Evolutionary conservation across 2,888 invertebrate species (phyloP).

Genomic region (Melipona beecheii): DNA sequence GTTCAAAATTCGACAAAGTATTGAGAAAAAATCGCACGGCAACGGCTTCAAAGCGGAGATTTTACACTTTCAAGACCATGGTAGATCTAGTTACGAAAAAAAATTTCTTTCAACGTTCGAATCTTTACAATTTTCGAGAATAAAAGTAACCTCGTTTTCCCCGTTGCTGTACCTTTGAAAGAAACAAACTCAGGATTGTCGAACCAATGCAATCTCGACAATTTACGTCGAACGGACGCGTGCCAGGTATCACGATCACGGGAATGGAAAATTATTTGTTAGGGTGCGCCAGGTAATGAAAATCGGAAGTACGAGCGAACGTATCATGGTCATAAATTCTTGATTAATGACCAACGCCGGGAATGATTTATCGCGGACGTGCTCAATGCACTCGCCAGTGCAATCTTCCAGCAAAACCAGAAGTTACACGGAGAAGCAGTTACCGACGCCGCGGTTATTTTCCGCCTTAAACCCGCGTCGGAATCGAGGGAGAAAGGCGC

Average conservation of each 20-base stretch:
- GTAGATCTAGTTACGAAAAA: too few relatives aligned
- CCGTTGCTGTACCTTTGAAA: too few relatives aligned
- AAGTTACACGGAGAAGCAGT: not conserved
- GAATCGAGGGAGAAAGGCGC: not conserved
- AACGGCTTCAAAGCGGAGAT: too few relatives aligned
- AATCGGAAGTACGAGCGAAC: not conserved
- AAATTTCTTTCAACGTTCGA: too few relatives aligned
- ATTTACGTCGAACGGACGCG: not conserved
- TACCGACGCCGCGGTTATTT: slow-evolving; percentile 28
- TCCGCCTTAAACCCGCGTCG: slow-evolving; percentile 15
- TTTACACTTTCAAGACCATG: too few relatives aligned
- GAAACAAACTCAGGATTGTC: too few relatives aligned
- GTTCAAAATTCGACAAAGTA: too few relatives aligned
- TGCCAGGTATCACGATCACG: not conserved
- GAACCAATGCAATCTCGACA: not conserved
- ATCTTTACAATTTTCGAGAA: too few relatives aligned
- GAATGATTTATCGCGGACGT: slow-evolving; percentile 10
- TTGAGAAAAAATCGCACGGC: too few relatives aligned
- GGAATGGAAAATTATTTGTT: not conserved
- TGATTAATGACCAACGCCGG: not conserved
- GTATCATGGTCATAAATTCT: not conserved
- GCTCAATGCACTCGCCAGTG: not conserved
- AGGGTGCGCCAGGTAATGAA: not conserved
- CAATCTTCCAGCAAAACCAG: not conserved
- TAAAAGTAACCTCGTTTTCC: too few relatives aligned